Evolutionary conservation across 2,888 invertebrate genomes (phyloP), one percentile per base, ranked within the genome.

Genomic region (Lasius fuliginosus): DNA sequence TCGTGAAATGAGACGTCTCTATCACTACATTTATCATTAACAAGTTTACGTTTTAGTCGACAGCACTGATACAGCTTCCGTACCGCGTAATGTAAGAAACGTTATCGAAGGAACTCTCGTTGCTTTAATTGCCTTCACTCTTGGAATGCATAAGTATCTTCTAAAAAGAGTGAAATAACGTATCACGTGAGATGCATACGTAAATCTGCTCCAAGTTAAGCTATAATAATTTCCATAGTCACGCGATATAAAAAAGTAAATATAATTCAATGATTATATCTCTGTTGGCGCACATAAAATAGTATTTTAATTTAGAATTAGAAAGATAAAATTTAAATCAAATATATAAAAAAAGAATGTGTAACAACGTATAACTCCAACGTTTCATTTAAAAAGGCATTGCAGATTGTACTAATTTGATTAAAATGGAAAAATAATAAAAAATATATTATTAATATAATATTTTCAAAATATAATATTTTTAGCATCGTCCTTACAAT

Each of bases 1-100:
- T 11, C 12, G 40, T 18, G 30, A 18, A 18, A 71, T 49, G 0
- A 1, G n/a, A 53, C 3, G 42, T 23, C 36, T 81, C 12, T 30
- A 53, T 53, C 30, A 8, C 23, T 68, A 68, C 27, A 33, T 69
- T 18, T 30, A 36, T 79, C 12, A 68, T 23, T 62, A 69, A 30
- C 42, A 42, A 79, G 60, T 46, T 79, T 53, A 0, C 49, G 46
- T 83, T 68, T 77, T 27, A 15, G 53, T 30, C 0, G 11, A 40
- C 33, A 56, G 15, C 2, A 9, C 1, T 33, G 15, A 56, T 49
- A 30, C 23, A n/a, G 12, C 49, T 36, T 46, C 8, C 27, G 18
- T 30, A 27, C 53, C 15, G 3, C 60, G 60, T 69, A 27, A 77
- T 46, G 49, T 12, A 40, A 60, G 5, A 36, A 4, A 5, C 36